Conservation (phyloP, 1,140 invertebrate genomes). For the Geopemphigus sp. region DNA sequence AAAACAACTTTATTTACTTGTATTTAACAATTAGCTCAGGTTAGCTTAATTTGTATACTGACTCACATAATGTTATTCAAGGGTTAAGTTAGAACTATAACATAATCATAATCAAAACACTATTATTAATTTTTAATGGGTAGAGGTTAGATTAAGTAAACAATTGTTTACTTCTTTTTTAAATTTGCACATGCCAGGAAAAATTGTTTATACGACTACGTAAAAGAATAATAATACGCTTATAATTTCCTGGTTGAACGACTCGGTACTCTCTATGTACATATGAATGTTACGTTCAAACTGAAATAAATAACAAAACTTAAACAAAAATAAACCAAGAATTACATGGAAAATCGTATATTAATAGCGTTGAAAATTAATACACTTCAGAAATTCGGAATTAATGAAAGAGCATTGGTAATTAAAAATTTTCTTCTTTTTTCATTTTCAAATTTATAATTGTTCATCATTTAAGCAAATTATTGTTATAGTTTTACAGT, state of each 20-base stretch:
- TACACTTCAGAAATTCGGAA: too few species aligned
- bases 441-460: too few species aligned
- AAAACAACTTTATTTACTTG: background rate
- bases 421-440: too few species aligned
- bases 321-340: background rate
- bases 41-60: constrained; percentile 16
- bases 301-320: background rate
- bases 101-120: constrained; percentile 44
- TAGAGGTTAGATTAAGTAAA: constrained; percentile 32
- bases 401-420: too few species aligned
- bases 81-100: constrained; percentile 30
- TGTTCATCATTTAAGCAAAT: too few species aligned
- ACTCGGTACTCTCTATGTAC: background rate
- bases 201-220: constrained; percentile 36
- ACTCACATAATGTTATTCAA: background rate
- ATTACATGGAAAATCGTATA: too few species aligned
- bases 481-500: too few species aligned
- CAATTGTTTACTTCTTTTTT: constrained; percentile 35
- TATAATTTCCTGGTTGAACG: constrained; percentile 44
- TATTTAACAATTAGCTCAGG: background rate
- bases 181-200: constrained; percentile 16
- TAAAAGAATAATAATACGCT: constrained; percentile 39
- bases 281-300: background rate
- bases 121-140: constrained; percentile 40
- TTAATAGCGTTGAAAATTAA: too few species aligned